A percentile compares a stretch with the other conserved stretches of the same genome.
phyloP scores from a whole-genome alignment of 2,113 vertebrate genomes.

The Xiphorhynchus elegans region DNA sequence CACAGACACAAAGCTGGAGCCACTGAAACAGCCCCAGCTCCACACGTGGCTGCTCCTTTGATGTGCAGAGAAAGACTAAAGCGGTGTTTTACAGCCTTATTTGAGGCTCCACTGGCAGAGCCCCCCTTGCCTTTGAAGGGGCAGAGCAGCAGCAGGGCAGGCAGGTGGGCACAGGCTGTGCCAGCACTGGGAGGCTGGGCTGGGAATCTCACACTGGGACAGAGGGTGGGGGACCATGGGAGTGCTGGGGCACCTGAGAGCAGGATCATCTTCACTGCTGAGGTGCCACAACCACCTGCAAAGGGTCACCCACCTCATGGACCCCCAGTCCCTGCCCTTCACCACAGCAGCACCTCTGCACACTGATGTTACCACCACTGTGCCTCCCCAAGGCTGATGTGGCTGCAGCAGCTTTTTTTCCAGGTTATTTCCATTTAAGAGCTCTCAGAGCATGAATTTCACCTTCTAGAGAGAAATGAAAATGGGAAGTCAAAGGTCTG shows the following conservation, averaged over 20 bases:
- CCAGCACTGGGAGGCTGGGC: background rate
- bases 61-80: background rate
- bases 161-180: background rate
- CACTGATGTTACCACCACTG: rapidly evolving
- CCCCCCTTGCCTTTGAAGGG: background rate
- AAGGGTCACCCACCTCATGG: no score
- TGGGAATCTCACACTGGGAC: rapidly evolving
- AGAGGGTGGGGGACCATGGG: rapidly evolving
- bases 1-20: background rate
- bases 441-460: background rate
- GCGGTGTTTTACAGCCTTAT: background rate
- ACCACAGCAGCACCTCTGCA: background rate
- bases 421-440: background rate
- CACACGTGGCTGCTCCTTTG: background rate
- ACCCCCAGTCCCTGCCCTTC: background rate
- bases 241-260: background rate
- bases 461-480: background rate
- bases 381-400: rapidly evolving
- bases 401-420: background rate
- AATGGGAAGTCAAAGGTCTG: background rate
- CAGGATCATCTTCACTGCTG: background rate
- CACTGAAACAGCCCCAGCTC: background rate
- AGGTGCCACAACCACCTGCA: background rate
- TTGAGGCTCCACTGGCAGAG: background rate
- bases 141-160: background rate